These are phyloP conservation scores for Dromococcyx pavoninus DNA, from an alignment of 2,797 vertebrate species.

Conservation along the genomic window DNA sequence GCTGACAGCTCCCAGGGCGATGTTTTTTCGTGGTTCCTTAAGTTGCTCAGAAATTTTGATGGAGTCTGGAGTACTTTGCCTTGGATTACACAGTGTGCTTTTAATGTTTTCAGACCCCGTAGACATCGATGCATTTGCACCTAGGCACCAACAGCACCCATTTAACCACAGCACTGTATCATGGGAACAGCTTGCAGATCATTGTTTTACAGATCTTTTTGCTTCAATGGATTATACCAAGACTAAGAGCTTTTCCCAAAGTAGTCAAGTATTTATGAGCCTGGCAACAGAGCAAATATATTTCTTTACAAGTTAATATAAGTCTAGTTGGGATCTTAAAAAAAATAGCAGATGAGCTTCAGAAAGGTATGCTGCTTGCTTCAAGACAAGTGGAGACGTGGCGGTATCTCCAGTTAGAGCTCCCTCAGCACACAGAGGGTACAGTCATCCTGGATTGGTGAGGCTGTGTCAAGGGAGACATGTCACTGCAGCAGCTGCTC, in stretches of 20 bases:
- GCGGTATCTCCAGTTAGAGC: neutral
- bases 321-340: constrained; percentile 35
- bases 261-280: constrained; percentile 25
- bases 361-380: neutral
- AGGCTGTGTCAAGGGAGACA: neutral
- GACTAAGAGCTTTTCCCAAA: constrained; percentile 38
- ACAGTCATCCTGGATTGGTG: neutral
- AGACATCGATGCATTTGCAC: neutral
- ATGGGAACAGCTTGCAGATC: neutral
- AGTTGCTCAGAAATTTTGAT: neutral
- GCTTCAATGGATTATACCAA: constrained; percentile 51
- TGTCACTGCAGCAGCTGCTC: constrained; percentile 1
- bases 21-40: neutral
- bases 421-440: neutral
- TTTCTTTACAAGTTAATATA: constrained; percentile 30
- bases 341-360: constrained; percentile 11
- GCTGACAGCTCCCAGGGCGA: neutral
- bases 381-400: neutral
- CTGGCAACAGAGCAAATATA: constrained; percentile 30
- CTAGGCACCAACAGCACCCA: neutral
- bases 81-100: neutral
- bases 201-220: constrained; percentile 35
- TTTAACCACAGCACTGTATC: neutral
- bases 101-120: neutral
- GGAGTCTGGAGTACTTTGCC: neutral